Percentiles rank a stretch among this genome's conserved stretches.
Evolutionary conservation across 2,113 vertebrate species (phyloP).

Genomic region (Menura novaehollandiae): DNA sequence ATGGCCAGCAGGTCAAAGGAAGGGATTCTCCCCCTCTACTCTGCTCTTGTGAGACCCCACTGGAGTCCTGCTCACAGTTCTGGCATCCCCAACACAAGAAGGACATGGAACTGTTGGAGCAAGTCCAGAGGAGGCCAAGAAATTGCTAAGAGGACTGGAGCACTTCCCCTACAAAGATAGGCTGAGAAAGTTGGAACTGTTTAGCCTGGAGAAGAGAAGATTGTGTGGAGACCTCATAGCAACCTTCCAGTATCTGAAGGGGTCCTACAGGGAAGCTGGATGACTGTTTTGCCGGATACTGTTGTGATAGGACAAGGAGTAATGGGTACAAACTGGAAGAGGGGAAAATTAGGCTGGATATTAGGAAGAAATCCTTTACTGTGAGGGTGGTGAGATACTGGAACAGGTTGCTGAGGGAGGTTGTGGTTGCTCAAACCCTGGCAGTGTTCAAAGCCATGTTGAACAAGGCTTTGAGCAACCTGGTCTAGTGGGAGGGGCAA

Average conservation of each 20-base stretch:
- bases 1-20: background rate
- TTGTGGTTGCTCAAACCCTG: background rate
- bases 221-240: too few relatives aligned
- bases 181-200: background rate
- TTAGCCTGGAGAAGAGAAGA: too few relatives aligned
- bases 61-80: background rate
- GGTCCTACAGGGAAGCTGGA: too few relatives aligned
- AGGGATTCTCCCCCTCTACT: background rate
- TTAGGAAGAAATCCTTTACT: background rate
- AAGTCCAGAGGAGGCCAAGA: background rate
- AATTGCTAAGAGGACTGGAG: background rate
- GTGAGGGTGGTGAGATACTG: background rate
- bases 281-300: too few relatives aligned
- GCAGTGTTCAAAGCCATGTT: background rate
- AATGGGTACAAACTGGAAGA: too few relatives aligned
- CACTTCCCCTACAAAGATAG: background rate
- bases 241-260: too few relatives aligned
- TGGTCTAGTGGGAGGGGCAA: background rate
- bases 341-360: background rate
- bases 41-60: background rate
- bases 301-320: too few relatives aligned
- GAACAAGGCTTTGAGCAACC: background rate
- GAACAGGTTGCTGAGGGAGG: background rate
- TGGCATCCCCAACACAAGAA: background rate
- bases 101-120: background rate